Base-by-base conservation (phyloP, 2,113 vertebrate species). In the Mastomys coucha region DNA sequence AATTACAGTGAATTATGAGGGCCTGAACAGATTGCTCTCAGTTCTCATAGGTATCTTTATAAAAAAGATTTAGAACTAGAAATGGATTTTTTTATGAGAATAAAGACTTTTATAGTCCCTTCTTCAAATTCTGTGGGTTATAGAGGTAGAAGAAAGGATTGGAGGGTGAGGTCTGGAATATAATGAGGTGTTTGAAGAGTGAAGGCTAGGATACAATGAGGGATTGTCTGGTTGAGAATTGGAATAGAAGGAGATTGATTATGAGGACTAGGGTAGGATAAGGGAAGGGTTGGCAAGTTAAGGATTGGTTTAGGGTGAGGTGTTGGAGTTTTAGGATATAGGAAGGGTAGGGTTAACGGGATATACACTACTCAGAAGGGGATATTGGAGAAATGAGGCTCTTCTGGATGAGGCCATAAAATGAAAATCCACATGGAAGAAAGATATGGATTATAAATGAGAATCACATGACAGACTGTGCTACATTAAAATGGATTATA, bases 1-100 rank as follows among this genome's bases (percentile, higher is more conserved):
- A 82, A 94, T 51, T 53, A 67, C 60, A 72, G 10, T 90, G 53
- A 95, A 91, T 97, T 96, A 95, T 69, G 63, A 87, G 10, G 33
- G 5, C 20, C 5, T 67, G 42, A 67, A 69, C 22, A 95, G 31
- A 94, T 86, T 26, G 26, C n/a, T 95, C 58, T 20, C 39, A 7
- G 76, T 96, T 65, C 51, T 95, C 28, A 51, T 24, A 80, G 24
- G 60, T 9, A 81, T 92, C 45, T 96, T 88, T 63, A 53, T 75
- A 53, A 84, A 87, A 73, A 73, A 72, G 4, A 4, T 12, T 92
- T 81, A 94, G 53, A 88, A 19, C 10, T 19, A 5, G 26, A 95
- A 89, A 73, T 88, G 51, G 7, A 39, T 81, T 91, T 88, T 94
- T 63, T 96, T 85, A 77, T 87, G 26, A 87, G 31, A 73, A 77